These are phyloP conservation scores for Aleadryas rufinucha DNA, from an alignment of 2,113 vertebrate species.

Conservation along the genomic window DNA sequence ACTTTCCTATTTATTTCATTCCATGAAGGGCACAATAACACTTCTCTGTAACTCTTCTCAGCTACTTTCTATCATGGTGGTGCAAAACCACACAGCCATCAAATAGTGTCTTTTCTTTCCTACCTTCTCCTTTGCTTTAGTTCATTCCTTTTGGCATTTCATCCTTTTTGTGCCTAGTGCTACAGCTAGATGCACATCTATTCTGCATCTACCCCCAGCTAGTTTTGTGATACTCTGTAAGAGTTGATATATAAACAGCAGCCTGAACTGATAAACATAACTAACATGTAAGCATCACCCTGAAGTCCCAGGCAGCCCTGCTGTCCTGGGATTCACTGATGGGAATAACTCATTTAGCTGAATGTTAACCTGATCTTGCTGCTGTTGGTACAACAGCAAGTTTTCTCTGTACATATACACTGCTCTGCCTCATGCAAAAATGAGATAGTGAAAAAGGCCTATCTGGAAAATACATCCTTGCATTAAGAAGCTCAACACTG, in stretches of 20 bases:
- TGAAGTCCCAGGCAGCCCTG: background rate
- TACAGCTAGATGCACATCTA: background rate
- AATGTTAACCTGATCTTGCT: background rate
- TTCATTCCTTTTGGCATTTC: background rate
- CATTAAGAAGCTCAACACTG: background rate
- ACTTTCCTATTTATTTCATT: background rate
- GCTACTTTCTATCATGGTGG: background rate
- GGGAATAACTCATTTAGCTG: background rate
- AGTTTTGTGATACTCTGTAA: background rate
- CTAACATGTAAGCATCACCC: background rate
- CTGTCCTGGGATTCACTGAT: background rate
- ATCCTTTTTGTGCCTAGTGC: background rate
- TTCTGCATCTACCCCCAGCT: background rate
- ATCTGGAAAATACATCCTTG: background rate
- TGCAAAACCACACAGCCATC: background rate
- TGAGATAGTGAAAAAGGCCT: background rate
- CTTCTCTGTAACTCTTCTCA: background rate
- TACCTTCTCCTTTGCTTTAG: background rate
- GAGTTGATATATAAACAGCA: background rate
- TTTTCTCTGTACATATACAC: background rate
- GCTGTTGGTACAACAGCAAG: background rate
- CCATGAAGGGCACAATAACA: fast-evolving
- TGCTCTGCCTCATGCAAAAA: background rate
- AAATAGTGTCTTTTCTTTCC: background rate
- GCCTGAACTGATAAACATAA: background rate